Evolutionary conservation across 2,797 vertebrate genomes (phyloP), one percentile per base, ranked within the genome.

Genomic region (Phrynocephalus vlangalii): DNA sequence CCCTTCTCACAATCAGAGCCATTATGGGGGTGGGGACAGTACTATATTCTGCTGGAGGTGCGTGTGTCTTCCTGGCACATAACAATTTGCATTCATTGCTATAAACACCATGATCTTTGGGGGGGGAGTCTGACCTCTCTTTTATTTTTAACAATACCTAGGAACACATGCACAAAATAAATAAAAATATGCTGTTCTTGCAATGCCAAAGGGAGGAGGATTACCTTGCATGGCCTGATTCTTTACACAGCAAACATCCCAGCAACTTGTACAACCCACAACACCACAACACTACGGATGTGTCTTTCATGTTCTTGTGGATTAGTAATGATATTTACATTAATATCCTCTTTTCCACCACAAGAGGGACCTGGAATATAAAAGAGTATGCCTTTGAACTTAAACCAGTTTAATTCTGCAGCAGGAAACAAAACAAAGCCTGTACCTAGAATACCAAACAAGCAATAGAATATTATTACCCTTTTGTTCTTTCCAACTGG

Each of bases 341-440:
- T 71, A 22, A 38, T 85, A 85, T 87, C 73, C 52, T 82, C 38
- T 79, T 71, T 82, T 85, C 52, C 5, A 30, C 83, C 78, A 79
- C 86, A 82, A 87, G 73, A 67, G 56, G 79, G 83, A 87, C 38
- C 67, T 78, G n/a, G 50, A 30, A 68, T 44, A 81, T 48, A 72
- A 87, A 90, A 80, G 10, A 84, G 50, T 1, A 72, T 52, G 48
- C 71, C 44, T 75, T 33, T 85, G 76, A 76, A 82, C 56, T 22
- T 28, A 33, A 87, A 16, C 11, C 28, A 30, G 56, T 78, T 73
- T 87, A n/a, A 52, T 71, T 82, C 82, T 16, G 28, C 44, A 66
- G 33, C 67, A 66, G 83, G 44, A 77, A 77, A 50, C 2, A 50
- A 72, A 87, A 70, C 68, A 60, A 60, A 38, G 71, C n/a, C 38